phyloP scores from a whole-genome alignment of 2,888 invertebrate species.

The Bursaphelenchus okinawaensis region DNA sequence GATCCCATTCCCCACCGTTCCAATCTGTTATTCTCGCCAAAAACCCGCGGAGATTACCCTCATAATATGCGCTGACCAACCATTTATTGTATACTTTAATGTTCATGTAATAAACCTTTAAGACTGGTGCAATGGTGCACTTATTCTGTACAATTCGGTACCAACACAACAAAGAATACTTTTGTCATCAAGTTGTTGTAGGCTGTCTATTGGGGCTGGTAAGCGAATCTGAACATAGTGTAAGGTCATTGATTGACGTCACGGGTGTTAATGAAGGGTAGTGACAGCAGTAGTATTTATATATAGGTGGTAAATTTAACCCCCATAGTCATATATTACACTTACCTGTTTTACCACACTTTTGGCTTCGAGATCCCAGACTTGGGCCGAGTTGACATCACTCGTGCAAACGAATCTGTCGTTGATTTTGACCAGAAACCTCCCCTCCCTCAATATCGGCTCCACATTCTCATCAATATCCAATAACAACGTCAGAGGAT shows the following conservation, averaged over 20 bases:
- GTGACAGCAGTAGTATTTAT: too few species aligned
- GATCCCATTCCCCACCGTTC: slow-evolving; percentile 58
- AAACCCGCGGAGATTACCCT: slow-evolving; percentile 58
- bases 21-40: slow-evolving; percentile 57
- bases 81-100: too few species aligned
- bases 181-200: slow-evolving; percentile 27
- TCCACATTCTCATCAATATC: slow-evolving; percentile 6
- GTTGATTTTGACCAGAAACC: slow-evolving; percentile 31
- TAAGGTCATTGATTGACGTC: slow-evolving; percentile 12
- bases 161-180: slow-evolving; percentile 37
- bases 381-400: slow-evolving; percentile 26
- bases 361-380: slow-evolving; percentile 44
- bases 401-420: slow-evolving; percentile 28
- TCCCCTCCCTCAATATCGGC: slow-evolving; percentile 6
- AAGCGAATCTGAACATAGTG: slow-evolving; percentile 31
- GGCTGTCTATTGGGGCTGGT: slow-evolving; percentile 31
- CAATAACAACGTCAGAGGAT: slow-evolving; percentile 7
- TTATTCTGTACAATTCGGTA: slow-evolving; percentile 37
- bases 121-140: slow-evolving; percentile 7
- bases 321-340: not conserved
- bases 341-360: slow-evolving; percentile 37
- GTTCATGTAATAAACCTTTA: not conserved
- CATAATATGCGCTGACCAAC: slow-evolving; percentile 45
- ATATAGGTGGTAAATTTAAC: too few species aligned
- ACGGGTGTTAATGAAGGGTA: too few species aligned